Evolutionary conservation across 2,797 vertebrate genomes (phyloP).

Genomic region (Halcyon chelicuti): DNA sequence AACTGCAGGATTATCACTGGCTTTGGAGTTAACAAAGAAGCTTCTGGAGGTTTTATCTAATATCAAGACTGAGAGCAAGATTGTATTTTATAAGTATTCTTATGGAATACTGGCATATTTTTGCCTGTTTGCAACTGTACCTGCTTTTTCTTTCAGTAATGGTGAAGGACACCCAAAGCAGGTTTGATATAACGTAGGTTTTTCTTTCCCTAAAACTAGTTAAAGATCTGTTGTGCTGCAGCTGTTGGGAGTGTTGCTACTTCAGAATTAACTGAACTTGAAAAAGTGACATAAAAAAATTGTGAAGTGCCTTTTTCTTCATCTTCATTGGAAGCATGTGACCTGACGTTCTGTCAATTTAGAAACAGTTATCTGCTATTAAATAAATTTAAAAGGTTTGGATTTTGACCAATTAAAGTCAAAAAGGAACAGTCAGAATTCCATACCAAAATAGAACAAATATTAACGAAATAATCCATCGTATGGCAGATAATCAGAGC

Average conservation of each 20-base stretch:
- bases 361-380: neutral
- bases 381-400: neutral
- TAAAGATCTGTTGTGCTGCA: neutral
- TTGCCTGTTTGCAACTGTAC: neutral
- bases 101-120: neutral
- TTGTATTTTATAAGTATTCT: neutral
- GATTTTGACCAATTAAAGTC: neutral
- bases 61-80: neutral
- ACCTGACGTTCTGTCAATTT: neutral
- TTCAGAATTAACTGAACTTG: neutral
- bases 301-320: neutral
- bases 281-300: neutral
- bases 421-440: slow-evolving; percentile 54
- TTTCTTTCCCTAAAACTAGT: neutral
- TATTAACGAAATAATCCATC: slow-evolving; percentile 35
- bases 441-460: slow-evolving; percentile 25
- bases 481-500: slow-evolving; percentile 50
- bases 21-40: neutral
- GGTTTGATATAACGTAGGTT: neutral
- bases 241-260: neutral
- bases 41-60: neutral
- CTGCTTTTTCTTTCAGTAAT: neutral
- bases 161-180: neutral
- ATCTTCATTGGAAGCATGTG: neutral
- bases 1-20: neutral